These are phyloP conservation scores for Carapus acus DNA, from an alignment of 2,797 vertebrate genomes.

Conservation along the genomic window DNA sequence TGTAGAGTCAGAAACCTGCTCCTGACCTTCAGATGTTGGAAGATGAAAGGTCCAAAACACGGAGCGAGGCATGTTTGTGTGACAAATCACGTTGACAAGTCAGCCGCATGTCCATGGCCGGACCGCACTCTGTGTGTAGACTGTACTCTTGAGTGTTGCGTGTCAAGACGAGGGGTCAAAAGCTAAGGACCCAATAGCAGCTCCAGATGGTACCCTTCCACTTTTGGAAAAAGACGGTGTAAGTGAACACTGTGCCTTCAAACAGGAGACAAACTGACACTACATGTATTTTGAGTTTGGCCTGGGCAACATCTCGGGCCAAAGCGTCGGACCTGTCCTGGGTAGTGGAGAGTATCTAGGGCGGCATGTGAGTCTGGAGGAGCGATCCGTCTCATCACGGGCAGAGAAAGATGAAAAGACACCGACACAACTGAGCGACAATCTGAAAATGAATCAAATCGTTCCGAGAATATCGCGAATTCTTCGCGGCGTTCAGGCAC, in stretches of 20 bases:
- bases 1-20: not conserved
- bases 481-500: too few relatives aligned
- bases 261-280: conserved; percentile 29
- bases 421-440: not conserved
- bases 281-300: conserved; percentile 34
- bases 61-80: conserved; percentile 18
- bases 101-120: conserved; percentile 18
- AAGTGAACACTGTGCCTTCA: conserved; percentile 17
- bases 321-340: conserved; percentile 18
- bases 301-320: conserved; percentile 10
- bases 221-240: conserved; percentile 47
- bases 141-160: conserved; percentile 38
- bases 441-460: not conserved
- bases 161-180: conserved; percentile 44
- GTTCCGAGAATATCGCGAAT: too few relatives aligned
- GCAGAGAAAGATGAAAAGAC: not conserved
- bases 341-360: not conserved
- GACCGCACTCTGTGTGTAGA: conserved; percentile 24
- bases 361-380: not conserved
- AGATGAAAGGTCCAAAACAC: conserved; percentile 5
- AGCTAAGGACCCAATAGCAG: conserved; percentile 28
- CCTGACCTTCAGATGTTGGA: not conserved
- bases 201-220: conserved; percentile 49
- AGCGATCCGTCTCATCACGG: not conserved
- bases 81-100: conserved; percentile 46